These are phyloP conservation scores for Halcyon leucocephala DNA, from an alignment of 2,797 vertebrate genomes.

Conservation along the genomic window DNA sequence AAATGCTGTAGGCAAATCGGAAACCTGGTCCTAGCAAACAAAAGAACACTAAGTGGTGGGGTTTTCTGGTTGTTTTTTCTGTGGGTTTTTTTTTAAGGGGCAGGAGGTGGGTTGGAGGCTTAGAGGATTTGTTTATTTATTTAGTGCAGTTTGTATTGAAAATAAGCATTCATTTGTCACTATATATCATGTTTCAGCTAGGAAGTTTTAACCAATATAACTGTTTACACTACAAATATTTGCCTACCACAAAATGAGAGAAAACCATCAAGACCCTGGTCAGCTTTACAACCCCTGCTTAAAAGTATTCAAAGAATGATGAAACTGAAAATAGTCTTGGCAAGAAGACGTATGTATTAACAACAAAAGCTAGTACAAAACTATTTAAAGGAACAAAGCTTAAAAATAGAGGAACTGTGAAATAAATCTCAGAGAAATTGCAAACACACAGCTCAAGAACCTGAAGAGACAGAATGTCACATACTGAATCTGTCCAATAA, in stretches of 20 bases:
- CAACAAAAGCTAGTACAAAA: neutral
- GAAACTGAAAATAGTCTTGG: neutral
- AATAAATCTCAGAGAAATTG: neutral
- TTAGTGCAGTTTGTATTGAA: neutral
- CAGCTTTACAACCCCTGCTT: neutral
- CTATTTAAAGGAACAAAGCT: neutral
- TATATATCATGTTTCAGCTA: neutral
- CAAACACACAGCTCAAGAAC: neutral
- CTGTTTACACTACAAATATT: neutral
- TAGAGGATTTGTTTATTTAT: neutral
- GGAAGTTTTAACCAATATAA: neutral
- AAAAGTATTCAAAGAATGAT: neutral
- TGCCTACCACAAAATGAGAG: neutral
- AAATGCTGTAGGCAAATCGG: neutral
- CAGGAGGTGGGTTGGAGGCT: neutral
- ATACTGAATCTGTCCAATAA: neutral
- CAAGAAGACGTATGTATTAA: neutral
- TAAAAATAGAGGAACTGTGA: neutral
- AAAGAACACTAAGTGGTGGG: neutral
- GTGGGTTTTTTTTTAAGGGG: neutral
- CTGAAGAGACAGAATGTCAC: neutral
- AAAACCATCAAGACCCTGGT: neutral
- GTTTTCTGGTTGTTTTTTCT: neutral
- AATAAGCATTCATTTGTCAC: neutral
- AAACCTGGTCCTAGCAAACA: slow-evolving; percentile 1